A percentile compares a stretch with the other conserved stretches of the same genome.
Evolutionary conservation across 2,888 invertebrate species (phyloP).

Genomic region (Stenchaetothrips biformis): DNA sequence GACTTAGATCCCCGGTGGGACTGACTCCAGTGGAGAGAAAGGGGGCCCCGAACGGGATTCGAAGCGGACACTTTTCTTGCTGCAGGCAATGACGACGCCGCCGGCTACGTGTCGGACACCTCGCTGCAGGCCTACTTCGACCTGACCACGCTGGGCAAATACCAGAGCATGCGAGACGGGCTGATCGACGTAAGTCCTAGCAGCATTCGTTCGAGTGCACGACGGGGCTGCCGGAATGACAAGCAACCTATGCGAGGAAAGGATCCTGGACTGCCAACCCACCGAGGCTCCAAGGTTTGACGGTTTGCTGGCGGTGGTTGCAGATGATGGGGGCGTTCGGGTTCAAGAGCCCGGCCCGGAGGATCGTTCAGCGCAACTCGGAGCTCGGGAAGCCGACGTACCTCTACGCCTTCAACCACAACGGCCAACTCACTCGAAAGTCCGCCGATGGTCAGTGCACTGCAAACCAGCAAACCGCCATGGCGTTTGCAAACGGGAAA

Average conservation of each 20-base stretch:
- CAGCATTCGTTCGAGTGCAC: too few relatives aligned
- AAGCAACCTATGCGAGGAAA: too few relatives aligned
- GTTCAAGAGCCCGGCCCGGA: not conserved
- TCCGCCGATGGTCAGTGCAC: not conserved
- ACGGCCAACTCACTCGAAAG: not conserved
- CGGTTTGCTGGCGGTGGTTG: too few relatives aligned
- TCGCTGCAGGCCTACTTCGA: not conserved
- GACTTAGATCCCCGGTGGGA: not conserved
- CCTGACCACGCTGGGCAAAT: not conserved
- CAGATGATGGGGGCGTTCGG: conserved; percentile 2
- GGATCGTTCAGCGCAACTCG: not conserved
- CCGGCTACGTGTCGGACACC: not conserved
- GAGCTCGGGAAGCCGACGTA: not conserved
- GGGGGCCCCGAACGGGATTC: not conserved
- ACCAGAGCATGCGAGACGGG: not conserved
- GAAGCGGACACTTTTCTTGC: not conserved
- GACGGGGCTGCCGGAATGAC: too few relatives aligned
- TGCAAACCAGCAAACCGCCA: too few relatives aligned
- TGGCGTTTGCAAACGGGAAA: not conserved
- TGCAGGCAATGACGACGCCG: not conserved
- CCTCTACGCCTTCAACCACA: conserved; percentile 22
- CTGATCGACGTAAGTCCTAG: not conserved
- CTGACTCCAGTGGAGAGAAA: not conserved
- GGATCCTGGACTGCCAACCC: too few relatives aligned
- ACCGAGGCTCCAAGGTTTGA: too few relatives aligned